These are phyloP conservation scores for Myzus persicae DNA, from an alignment of 1,140 invertebrate species.

Conservation along the genomic window DNA sequence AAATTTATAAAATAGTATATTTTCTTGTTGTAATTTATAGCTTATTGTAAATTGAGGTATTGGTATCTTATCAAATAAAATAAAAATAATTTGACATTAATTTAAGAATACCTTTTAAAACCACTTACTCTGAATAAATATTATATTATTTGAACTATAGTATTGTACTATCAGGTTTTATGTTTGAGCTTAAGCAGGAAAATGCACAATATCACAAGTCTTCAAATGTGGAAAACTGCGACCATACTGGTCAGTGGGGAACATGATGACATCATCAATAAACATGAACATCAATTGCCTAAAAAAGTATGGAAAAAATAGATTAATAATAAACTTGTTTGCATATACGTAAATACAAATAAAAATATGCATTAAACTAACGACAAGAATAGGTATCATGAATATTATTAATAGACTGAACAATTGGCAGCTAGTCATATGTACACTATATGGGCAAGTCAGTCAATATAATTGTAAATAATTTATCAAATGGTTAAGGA, in stretches of 20 bases:
- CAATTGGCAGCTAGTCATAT: too few relatives aligned
- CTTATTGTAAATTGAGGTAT: background rate
- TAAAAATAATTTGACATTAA: too few relatives aligned
- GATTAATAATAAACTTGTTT: background rate
- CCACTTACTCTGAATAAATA: background rate
- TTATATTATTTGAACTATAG: background rate
- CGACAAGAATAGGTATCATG: too few relatives aligned
- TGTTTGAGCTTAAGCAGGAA: background rate
- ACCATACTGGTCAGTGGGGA: background rate
- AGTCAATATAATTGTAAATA: too few relatives aligned
- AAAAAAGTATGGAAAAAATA: background rate
- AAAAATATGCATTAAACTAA: background rate
- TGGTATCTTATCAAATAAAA: background rate
- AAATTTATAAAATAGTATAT: background rate
- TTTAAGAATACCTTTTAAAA: too few relatives aligned
- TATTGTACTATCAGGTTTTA: background rate
- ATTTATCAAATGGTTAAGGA: too few relatives aligned
- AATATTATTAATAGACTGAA: too few relatives aligned
- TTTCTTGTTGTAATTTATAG: background rate
- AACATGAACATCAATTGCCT: background rate
- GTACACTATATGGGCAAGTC: too few relatives aligned
- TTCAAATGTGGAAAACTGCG: background rate
- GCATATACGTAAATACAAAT: background rate
- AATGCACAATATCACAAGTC: background rate
- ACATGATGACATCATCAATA: background rate